Evolutionary conservation across 1,140 invertebrate genomes (phyloP), one percentile per base, ranked within the genome.

Genomic region (Drosophila tani): DNA sequence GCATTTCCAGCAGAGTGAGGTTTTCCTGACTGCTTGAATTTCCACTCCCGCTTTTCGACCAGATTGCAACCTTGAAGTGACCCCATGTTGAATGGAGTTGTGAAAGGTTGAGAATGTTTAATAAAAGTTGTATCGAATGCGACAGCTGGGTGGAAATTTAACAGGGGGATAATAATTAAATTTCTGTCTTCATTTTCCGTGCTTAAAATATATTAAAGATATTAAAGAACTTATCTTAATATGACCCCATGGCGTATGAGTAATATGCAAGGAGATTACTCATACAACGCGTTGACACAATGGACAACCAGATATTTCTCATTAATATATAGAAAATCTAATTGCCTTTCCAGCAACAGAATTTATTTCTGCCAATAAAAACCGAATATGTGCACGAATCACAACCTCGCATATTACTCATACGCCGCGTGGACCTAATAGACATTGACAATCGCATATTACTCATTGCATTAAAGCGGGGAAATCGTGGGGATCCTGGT

Each of bases 1-100:
- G 41, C 56, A 56, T 53, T 43, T 29, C 40, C 59, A 50, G 12
- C 51, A 43, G 43, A 17, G 32, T 24, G 69, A n/a, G 51, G 24
- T 56, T 41, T 40, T 56, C 35, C 53, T 7, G 45, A 45, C 27
- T 58, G 65, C 64, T 76, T 55, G 73, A 67, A 47, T 75, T 66
- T 66, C 40, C 53, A 64, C 32, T 65, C 47, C 49, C 45, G 51
- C 32, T 53, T n/a, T 45, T 53, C 17, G 43, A 21, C 41, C 67
- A 55, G 67, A 70, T 70, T 70, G 79, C 75, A 84, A 83, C 81
- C 71, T 83, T 83, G 59, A 64, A 59, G 49, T 81, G 77, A 83
- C 81, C 81, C 75, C 57, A 21, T 53, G 27, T 11, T 27, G 32
- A 57, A 60, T 24, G 55, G 56, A 60, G 73, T 74, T 63, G 62